Evolutionary conservation across 2,113 vertebrate genomes (phyloP).

Genomic region (Lophotis ruficrista): DNA sequence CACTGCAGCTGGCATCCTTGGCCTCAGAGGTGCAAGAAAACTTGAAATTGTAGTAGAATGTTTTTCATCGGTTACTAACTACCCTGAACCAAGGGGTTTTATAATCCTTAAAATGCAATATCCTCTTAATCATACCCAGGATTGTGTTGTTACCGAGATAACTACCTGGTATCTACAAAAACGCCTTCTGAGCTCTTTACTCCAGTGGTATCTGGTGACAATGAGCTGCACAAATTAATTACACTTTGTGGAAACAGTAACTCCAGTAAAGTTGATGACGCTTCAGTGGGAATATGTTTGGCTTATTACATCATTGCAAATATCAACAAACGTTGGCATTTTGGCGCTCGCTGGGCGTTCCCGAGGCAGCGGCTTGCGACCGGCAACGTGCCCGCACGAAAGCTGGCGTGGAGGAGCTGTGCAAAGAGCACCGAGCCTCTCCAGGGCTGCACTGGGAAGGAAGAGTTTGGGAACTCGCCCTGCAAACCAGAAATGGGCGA

Average conservation of each 20-base stretch:
- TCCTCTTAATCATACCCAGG: neutral
- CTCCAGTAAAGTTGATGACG: neutral
- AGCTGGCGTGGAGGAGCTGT: neutral
- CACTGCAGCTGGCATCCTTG: neutral
- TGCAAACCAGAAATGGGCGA: neutral
- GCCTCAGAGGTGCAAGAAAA: neutral
- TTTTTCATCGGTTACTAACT: neutral
- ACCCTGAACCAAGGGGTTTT: neutral
- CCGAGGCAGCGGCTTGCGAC: neutral
- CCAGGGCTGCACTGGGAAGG: neutral
- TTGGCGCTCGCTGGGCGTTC: accelerated
- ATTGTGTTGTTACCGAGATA: neutral
- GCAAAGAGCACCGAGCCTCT: neutral
- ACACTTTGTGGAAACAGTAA: neutral
- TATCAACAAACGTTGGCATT: slow-evolving; percentile 14
- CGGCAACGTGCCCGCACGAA: accelerated
- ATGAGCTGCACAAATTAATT: neutral
- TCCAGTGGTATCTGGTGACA: neutral
- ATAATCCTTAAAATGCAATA: neutral
- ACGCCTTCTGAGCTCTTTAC: neutral
- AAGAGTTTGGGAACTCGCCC: neutral
- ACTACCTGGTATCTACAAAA: neutral
- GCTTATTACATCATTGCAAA: slow-evolving; percentile 13
- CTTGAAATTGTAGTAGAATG: neutral
- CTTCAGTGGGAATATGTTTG: neutral